Evolutionary conservation across 2,113 vertebrate genomes (phyloP).

Genomic region (Furnarius figulus): DNA sequence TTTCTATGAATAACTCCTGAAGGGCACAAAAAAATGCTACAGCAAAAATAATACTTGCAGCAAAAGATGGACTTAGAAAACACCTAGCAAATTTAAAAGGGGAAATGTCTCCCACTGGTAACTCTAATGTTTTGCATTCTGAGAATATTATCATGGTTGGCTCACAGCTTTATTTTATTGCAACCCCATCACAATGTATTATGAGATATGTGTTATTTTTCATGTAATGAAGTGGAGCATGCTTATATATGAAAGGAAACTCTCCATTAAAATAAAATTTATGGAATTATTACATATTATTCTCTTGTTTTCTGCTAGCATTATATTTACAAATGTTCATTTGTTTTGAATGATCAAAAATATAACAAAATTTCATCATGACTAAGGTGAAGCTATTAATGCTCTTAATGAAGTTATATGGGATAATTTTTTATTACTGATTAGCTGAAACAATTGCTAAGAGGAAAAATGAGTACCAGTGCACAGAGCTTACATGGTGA

Average conservation of each 20-base stretch:
- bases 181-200: background rate
- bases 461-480: background rate
- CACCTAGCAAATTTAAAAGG: background rate
- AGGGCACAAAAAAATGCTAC: background rate
- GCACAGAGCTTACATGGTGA: background rate
- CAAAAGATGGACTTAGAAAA: background rate
- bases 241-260: background rate
- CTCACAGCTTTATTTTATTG: background rate
- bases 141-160: background rate
- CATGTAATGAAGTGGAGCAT: background rate
- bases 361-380: background rate
- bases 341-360: background rate
- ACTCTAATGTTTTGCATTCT: background rate
- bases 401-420: background rate
- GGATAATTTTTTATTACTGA: background rate
- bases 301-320: background rate
- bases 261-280: background rate
- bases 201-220: background rate
- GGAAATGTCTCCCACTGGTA: background rate
- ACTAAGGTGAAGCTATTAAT: background rate
- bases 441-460: background rate
- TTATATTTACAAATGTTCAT: background rate
- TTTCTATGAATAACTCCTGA: background rate
- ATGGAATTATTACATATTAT: background rate
- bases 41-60: background rate